Conservation (phyloP, 2,113 vertebrate species). For the Rousettus leschenaultii region DNA sequence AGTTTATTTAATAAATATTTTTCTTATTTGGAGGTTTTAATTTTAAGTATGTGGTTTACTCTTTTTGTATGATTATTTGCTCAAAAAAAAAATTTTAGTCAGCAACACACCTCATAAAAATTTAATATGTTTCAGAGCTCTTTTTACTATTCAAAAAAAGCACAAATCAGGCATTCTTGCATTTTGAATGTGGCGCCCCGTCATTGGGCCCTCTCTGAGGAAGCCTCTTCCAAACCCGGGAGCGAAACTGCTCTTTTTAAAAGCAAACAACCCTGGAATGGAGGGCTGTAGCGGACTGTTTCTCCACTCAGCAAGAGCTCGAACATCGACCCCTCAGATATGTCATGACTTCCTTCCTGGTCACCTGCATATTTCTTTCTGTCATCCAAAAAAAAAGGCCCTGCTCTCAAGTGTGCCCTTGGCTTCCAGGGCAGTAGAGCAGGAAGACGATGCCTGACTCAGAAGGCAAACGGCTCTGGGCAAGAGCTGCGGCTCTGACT, state of each 20-base stretch:
- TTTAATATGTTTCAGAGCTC: conserved; percentile 73
- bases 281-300: conserved; percentile 21
- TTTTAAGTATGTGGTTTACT: conserved; percentile 81
- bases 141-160: conserved; percentile 71
- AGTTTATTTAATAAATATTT: conserved; percentile 78
- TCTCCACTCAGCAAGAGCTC: conserved; percentile 9
- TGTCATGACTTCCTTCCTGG: conserved; percentile 50
- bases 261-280: conserved; percentile 40
- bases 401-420: background rate
- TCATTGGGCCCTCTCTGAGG: conserved; percentile 64
- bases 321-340: background rate
- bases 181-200: conserved; percentile 70
- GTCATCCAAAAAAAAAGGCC: conserved; percentile 37
- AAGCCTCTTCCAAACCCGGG: conserved; percentile 48
- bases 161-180: conserved; percentile 71
- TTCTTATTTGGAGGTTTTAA: conserved; percentile 75
- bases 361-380: conserved; percentile 59
- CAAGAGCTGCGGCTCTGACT: background rate
- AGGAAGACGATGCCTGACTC: background rate
- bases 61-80: conserved; percentile 79
- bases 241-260: conserved; percentile 49
- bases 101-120: conserved; percentile 80
- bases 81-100: conserved; percentile 77
- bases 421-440: background rate
- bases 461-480: accelerated